These are phyloP conservation scores for Brachylomia viminalis DNA, from an alignment of 2,888 invertebrate genomes.

Conservation along the genomic window DNA sequence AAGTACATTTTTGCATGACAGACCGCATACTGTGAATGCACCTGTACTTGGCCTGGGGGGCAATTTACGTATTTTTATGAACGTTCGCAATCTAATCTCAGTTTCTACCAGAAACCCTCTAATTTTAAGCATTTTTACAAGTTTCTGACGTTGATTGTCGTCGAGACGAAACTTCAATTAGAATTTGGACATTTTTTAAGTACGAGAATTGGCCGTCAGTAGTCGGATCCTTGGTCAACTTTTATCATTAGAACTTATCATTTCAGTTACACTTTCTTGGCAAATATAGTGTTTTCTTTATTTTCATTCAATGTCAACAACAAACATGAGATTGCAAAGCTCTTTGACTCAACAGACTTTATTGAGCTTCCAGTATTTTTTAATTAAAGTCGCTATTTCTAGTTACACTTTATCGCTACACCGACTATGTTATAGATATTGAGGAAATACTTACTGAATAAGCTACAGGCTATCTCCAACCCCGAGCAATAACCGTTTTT, in stretches of 20 bases:
- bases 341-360: neutral
- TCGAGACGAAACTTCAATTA: neutral
- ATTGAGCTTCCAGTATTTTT: neutral
- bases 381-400: neutral
- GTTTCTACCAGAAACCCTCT: neutral
- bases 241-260: too few species aligned
- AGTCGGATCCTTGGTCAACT: neutral
- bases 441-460: conserved; percentile 34
- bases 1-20: neutral
- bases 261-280: neutral
- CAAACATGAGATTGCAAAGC: neutral
- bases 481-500: conserved; percentile 42
- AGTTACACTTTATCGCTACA: neutral
- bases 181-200: neutral
- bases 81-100: neutral
- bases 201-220: too few species aligned
- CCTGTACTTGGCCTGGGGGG: neutral
- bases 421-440: conserved; percentile 14
- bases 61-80: neutral
- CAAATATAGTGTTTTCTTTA: neutral
- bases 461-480: conserved; percentile 15
- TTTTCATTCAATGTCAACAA: neutral
- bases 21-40: too few species aligned
- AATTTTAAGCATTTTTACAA: neutral
- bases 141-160: neutral